Evolutionary conservation across 92 coral and sea anemone genomes (phyloP).

Genomic region (Zoanthus solanderi): DNA sequence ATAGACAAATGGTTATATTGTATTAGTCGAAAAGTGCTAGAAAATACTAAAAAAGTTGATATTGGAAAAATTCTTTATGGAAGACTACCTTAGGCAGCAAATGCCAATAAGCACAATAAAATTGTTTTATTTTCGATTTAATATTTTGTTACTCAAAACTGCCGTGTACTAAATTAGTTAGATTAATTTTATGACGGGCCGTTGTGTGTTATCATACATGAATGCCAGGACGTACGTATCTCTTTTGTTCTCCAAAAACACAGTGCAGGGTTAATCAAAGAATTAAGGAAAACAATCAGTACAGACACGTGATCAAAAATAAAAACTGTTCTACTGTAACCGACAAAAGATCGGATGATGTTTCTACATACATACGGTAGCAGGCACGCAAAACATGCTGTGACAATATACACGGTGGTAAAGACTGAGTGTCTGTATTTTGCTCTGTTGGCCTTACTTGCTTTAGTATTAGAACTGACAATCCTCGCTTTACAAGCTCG

Average conservation of each 20-base stretch:
- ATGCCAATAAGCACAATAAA: too few species aligned
- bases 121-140: too few species aligned
- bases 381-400: slow-evolving; percentile 5
- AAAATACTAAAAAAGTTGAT: too few species aligned
- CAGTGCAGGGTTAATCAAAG: slow-evolving; percentile 23
- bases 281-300: slow-evolving; percentile 11
- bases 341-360: slow-evolving; percentile 12
- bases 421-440: slow-evolving; percentile 18
- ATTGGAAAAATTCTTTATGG: too few species aligned
- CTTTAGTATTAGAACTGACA: background rate
- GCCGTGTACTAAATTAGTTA: too few species aligned
- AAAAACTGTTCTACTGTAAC: slow-evolving; percentile 18
- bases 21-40: too few species aligned
- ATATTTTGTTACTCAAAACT: too few species aligned
- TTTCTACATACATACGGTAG: slow-evolving; percentile 28
- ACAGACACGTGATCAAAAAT: slow-evolving; percentile 36
- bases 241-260: slow-evolving; percentile 34
- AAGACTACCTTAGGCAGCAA: too few species aligned
- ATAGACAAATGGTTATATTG: too few species aligned
- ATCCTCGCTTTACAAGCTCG: slow-evolving; percentile 1
- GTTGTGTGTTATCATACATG: too few species aligned
- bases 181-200: too few species aligned
- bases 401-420: slow-evolving; percentile 28
- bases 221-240: background rate
- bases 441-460: background rate